Evolutionary conservation across 2,797 vertebrate species (phyloP), one percentile per base, ranked within the genome.

Genomic region (Mormyrops attenuatus): DNA sequence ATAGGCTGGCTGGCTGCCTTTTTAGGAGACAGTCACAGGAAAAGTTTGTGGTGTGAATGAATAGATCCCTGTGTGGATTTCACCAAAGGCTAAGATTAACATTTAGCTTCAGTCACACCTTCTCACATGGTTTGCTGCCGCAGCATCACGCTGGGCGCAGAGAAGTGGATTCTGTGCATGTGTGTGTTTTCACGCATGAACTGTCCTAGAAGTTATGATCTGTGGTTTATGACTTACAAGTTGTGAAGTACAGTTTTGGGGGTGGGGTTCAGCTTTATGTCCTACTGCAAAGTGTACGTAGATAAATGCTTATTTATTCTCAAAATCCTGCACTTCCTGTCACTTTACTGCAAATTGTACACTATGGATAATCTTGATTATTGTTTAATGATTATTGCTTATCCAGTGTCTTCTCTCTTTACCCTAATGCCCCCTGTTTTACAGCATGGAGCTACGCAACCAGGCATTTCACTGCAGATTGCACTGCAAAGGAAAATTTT

Each of bases 81-180:
- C 86, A 94, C 94, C 93, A 90, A 93, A 93, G 94, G 95, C 94
- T 89, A 93, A 94, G 95, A 95, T 95, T 95, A 95, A 89, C 91
- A 93, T 92, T 95, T 94, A 95, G 92, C 93, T 92, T n/a, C 20
- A 92, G 94, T 95, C 95, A 95, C 95, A 95, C 95, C 94, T 93
- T 93, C 94, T 95, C 95, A 95, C 95, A 95, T 95, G 95, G 95
- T 92, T 90, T 89, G 88, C 92, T 63, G 88, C 90, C 85, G 47
- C 9, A 20, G 85, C 1, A 30, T 41, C 34, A 34, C 50, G 13
- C 53, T 57, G 47, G 52, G n/a, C 3, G 2, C 9, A 53, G 50
- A 26, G 47, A 34, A 9, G 50, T 5, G 5, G 84, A 44, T n/a
- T 80, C 17, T 44, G 84, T 15, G 84, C 49, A 30, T 34, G 49